Evolutionary conservation across 2,888 invertebrate species (phyloP).

Genomic region (Oscheius sp.): DNA sequence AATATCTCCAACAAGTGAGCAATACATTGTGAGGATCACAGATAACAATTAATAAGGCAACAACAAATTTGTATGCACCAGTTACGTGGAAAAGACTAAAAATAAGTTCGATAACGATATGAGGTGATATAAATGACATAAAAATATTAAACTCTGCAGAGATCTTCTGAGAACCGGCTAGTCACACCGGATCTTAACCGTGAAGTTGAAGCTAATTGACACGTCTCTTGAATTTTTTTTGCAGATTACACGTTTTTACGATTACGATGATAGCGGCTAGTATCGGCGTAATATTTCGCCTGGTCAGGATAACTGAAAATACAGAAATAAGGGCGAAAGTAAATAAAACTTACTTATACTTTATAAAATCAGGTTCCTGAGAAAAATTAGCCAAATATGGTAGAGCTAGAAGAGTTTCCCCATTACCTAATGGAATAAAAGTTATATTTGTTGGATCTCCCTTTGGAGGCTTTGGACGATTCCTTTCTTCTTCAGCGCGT

Average conservation of each 20-base stretch:
- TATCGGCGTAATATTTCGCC: slow-evolving; percentile 54
- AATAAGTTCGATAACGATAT: slow-evolving; percentile 18
- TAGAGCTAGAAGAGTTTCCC: slow-evolving; percentile 50
- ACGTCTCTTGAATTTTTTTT: not conserved
- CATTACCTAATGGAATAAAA: slow-evolving; percentile 35
- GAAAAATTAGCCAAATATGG: slow-evolving; percentile 55
- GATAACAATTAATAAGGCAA: slow-evolving; percentile 28
- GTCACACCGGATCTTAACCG: not conserved
- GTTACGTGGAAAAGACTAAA: slow-evolving; percentile 7
- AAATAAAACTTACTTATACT: slow-evolving; percentile 45
- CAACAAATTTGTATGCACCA: slow-evolving; percentile 15
- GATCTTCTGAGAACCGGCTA: slow-evolving; percentile 4
- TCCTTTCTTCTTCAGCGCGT: slow-evolving; percentile 37
- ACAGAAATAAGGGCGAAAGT: not conserved
- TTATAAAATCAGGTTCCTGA: slow-evolving; percentile 58
- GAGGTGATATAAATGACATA: slow-evolving; percentile 21
- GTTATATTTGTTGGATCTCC: slow-evolving; percentile 15
- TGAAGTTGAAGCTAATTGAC: slow-evolving; percentile 18
- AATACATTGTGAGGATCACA: slow-evolving; percentile 27
- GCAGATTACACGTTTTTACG: slow-evolving; percentile 17
- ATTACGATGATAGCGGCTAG: no score
- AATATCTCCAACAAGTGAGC: slow-evolving; percentile 18
- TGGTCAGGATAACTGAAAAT: slow-evolving; percentile 48
- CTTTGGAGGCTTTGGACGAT: slow-evolving; percentile 34
- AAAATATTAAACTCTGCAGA: slow-evolving; percentile 19